phyloP scores from a whole-genome alignment of 2,797 vertebrate genomes.

The Cossypha niveicapilla region DNA sequence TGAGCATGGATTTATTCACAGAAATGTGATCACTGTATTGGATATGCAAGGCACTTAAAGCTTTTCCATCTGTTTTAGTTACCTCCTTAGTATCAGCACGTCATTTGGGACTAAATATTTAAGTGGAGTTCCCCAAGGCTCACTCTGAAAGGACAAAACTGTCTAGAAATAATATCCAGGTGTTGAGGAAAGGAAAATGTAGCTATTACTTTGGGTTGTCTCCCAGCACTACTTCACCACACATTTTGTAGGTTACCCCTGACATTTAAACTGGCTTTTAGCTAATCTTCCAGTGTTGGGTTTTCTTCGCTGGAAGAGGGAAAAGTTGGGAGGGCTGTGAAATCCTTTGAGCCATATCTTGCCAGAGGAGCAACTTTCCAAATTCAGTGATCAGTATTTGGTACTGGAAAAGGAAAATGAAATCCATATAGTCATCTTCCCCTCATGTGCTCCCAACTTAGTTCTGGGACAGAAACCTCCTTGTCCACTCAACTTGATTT shows the following conservation, averaged over 20 bases:
- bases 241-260: neutral
- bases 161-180: neutral
- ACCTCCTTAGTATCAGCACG: neutral
- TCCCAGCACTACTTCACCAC: neutral
- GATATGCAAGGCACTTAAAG: neutral
- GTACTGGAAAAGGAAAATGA: neutral
- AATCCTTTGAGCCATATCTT: neutral
- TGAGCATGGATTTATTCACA: neutral
- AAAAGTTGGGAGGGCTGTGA: neutral
- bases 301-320: neutral
- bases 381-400: neutral
- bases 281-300: neutral
- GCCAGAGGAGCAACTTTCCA: neutral
- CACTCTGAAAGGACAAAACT: neutral
- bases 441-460: fast-evolving
- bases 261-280: neutral
- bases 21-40: neutral
- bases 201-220: neutral
- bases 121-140: neutral
- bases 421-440: neutral
- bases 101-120: neutral
- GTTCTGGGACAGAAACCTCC: neutral
- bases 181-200: neutral
- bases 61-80: neutral
- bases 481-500: neutral